A percentile compares a stretch with the other conserved stretches of the same genome.
Evolutionary conservation across 2,797 vertebrate species (phyloP).

Genomic region (Manis javanica): DNA sequence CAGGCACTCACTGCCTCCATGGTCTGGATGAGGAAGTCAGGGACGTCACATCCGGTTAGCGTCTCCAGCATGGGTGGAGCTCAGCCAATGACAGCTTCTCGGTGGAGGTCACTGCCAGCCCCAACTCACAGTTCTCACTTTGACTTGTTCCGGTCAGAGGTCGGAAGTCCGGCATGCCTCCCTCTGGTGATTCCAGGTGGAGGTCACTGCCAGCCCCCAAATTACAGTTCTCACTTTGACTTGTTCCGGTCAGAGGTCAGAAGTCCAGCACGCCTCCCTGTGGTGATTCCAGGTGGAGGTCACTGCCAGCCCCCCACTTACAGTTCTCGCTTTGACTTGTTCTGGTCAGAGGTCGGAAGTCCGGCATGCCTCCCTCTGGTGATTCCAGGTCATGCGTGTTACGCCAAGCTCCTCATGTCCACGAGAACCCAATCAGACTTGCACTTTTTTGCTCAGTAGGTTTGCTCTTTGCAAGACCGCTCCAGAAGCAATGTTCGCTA

Average conservation of each 20-base stretch:
- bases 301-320: accelerated
- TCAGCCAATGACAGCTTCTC: accelerated
- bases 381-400: accelerated
- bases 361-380: background rate
- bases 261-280: too few species aligned
- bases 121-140: accelerated
- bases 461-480: too few species aligned
- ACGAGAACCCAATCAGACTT: too few species aligned
- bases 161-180: too few species aligned
- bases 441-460: too few species aligned
- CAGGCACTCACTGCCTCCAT: accelerated
- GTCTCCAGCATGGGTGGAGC: accelerated
- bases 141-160: too few species aligned
- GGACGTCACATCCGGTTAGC: background rate
- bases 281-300: accelerated
- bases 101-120: accelerated
- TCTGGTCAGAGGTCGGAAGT: too few species aligned
- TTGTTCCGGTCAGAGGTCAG: too few species aligned
- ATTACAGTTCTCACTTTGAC: too few species aligned
- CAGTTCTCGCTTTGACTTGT: accelerated
- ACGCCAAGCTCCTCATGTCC: background rate
- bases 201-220: too few species aligned
- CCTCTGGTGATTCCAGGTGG: too few species aligned
- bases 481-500: too few species aligned
- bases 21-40: accelerated